Base-by-base conservation (phyloP, 2,888 invertebrate species). In the Laothoe populi region DNA sequence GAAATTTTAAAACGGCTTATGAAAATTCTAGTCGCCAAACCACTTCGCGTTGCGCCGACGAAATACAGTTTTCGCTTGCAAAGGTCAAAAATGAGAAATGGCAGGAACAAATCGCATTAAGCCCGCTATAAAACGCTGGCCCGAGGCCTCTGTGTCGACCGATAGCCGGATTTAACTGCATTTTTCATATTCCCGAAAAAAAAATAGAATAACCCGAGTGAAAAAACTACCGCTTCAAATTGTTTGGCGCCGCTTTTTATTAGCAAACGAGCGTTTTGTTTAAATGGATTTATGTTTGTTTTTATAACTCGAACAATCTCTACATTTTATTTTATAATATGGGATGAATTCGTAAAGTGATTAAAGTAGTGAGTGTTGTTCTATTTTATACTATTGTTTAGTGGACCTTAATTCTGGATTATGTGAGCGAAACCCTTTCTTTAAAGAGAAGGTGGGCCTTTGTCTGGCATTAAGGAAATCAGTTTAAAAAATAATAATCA, bases 121-220 rank as follows among this genome's bases (percentile, higher is more conserved):
- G 64, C 59, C 63, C 67, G 64, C 58, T 65, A 65, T 66, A 68
- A 69, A 68, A 67, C 67, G 64, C 59, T 48, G n/a, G 48, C 45
- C 60, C 63, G 45, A 57, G 44, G 63, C 58, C 70, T 67, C 72
- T 78, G 77, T 64, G 62, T 65, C 67, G 60, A 59, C 72, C 74
- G 79, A 79, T 79, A 78, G 73, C 70, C 66, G 66, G 62, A 64
- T 70, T 66, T 65, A 59, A 70, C 35, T 77, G 73, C 72, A 75
- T 74, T 74, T 77, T 78, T 70, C 53, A 53, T 53, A 53, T 35
- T 38, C 8, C 19, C 31, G 5, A 49, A 53, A 49, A 49, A 53
- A 44, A 44, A 19, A 1, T 26, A 24, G 49, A 53, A 19, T 31
- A 10, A 4, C 38, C 49, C 35, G n/a, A 21, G 44, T 67, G 66